Evolutionary conservation across 2,113 vertebrate species (phyloP), one percentile per base, ranked within the genome.

Genomic region (Larimichthys polyactis): DNA sequence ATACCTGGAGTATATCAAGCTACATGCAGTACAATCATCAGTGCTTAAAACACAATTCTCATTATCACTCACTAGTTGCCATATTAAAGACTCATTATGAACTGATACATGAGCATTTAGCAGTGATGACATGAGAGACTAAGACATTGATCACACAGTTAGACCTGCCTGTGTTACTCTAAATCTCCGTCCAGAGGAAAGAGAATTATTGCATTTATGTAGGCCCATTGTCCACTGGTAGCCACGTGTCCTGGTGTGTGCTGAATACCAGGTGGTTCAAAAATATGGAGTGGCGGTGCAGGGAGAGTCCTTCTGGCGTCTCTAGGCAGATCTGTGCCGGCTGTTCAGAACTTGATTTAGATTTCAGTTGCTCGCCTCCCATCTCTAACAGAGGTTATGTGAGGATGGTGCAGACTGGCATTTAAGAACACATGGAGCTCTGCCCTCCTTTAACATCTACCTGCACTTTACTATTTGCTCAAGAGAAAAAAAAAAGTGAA

Each of bases 341-440:
- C 17, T 70, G 71, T 67, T 55, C 27, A 36, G 48, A 69, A 63
- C 19, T 67, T 67, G 19, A 75, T 80, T 73, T 51, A 46, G 44
- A 46, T 63, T 69, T 72, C 36, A 62, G 48, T 68, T 32, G 69
- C 63, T 27, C 22, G 48, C 24, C 51, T 75, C 64, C 49, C 46
- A 7, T 66, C 63, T 68, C 65, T 27, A 59, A 74, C 73, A 62
- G 74, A 67, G 54, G 58, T 76, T 81, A 74, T 76, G 0, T 65
- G 44, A 78, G 62, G 76, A 78, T 40, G 55, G 11, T 66, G 52
- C 49, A 75, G 59, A 36, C 40, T 11, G 32, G 57, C 57, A 46
- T 57, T 36, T 44, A 40, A 73, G 54, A 63, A 66, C 44, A 57
- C 40, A 65, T 24, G 14, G 27, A 69, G 12, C 36, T 29, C 10